Percentiles rank a stretch among this genome's conserved stretches.
Conservation (phyloP, 2,113 vertebrate species). For the Chascanopsetta lugubris region DNA sequence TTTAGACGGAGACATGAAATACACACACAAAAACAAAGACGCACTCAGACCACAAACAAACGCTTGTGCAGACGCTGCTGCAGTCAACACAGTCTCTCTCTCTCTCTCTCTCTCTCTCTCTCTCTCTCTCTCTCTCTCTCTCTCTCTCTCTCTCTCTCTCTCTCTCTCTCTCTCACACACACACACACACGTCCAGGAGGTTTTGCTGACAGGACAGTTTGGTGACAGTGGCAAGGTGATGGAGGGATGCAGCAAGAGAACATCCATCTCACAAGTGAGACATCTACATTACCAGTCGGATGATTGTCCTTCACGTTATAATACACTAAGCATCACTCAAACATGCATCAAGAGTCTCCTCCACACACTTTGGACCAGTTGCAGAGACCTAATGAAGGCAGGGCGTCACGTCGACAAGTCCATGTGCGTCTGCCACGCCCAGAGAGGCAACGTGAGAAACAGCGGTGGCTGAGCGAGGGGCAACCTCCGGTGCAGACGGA, state of each 20-base stretch:
- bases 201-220: conserved; percentile 56
- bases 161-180: background rate
- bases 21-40: conserved; percentile 15
- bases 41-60: too few relatives aligned
- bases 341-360: background rate
- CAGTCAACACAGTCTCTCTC: background rate
- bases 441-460: too few relatives aligned
- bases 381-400: too few relatives aligned
- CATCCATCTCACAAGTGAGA: conserved; percentile 54
- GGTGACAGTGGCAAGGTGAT: conserved; percentile 52
- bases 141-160: background rate
- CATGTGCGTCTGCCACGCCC: background rate
- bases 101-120: background rate
- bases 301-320: conserved; percentile 49
- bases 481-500: too few relatives aligned
- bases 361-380: too few relatives aligned
- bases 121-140: background rate
- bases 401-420: conserved; percentile 32
- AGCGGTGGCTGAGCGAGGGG: too few relatives aligned
- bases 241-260: conserved; percentile 26
- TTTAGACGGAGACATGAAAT: conserved; percentile 32
- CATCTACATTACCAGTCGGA: conserved; percentile 49
- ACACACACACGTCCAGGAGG: background rate
- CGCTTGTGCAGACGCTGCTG: conserved; percentile 1
- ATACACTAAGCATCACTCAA: conserved; percentile 7